Conservation (phyloP, 2,888 invertebrate genomes). For the Drosophila algonquin region DNA sequence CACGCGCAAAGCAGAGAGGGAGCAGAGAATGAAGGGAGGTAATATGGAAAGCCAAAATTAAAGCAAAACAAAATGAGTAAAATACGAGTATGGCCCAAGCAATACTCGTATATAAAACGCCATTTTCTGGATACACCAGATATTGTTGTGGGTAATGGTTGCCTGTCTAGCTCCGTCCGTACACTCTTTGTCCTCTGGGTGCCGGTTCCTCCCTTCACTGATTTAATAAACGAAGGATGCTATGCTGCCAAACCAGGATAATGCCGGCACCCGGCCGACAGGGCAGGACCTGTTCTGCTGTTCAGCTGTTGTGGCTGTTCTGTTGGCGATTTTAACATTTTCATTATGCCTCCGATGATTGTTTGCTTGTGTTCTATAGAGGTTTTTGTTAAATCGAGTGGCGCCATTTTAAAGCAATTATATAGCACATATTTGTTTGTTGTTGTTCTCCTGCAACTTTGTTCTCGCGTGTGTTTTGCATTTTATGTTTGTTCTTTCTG, state of each 20-base stretch:
- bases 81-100: slow-evolving; percentile 54
- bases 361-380: slow-evolving; percentile 19
- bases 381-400: slow-evolving; percentile 78
- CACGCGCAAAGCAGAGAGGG: slow-evolving; percentile 17
- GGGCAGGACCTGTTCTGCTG: slow-evolving; percentile 9
- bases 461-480: slow-evolving; percentile 22
- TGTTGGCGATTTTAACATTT: slow-evolving; percentile 21
- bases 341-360: slow-evolving; percentile 34
- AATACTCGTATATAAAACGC: slow-evolving; percentile 57
- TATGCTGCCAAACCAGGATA: slow-evolving; percentile 54
- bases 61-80: slow-evolving; percentile 72
- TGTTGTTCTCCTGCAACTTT: slow-evolving; percentile 16
- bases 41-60: slow-evolving; percentile 61
- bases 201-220: slow-evolving; percentile 36
- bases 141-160: slow-evolving; percentile 24
- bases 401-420: slow-evolving; percentile 81
- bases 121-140: slow-evolving; percentile 66
- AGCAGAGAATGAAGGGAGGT: slow-evolving; percentile 14
- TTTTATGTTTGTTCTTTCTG: slow-evolving; percentile 16
- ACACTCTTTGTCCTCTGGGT: slow-evolving; percentile 12
- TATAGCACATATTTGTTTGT: slow-evolving; percentile 25
- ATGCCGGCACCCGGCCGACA: slow-evolving; percentile 33
- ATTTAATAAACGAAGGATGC: slow-evolving; percentile 73
- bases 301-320: slow-evolving; percentile 22
- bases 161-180: slow-evolving; percentile 42